These are phyloP conservation scores for Himalopsyche phryganea DNA, from an alignment of 1,140 invertebrate genomes.

Conservation along the genomic window DNA sequence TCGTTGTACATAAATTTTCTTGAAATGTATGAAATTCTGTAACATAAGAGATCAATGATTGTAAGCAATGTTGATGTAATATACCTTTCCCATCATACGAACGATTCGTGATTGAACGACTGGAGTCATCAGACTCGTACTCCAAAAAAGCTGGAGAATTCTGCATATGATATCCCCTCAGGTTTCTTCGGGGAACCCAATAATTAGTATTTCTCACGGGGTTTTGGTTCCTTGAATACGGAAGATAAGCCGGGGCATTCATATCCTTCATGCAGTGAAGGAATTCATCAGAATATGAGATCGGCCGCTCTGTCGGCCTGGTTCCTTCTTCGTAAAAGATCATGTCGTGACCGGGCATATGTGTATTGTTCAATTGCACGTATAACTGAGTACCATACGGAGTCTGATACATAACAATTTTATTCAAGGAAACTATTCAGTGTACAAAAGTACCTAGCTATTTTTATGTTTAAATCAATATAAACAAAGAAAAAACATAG, in stretches of 20 bases:
- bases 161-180: slow-evolving; percentile 1
- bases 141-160: slow-evolving; percentile 25
- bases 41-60: too few relatives aligned
- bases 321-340: slow-evolving; percentile 10
- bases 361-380: slow-evolving; percentile 9
- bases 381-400: slow-evolving; percentile 12
- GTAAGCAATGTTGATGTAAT: too few relatives aligned
- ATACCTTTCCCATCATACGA: slow-evolving; percentile 1
- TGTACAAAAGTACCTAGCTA: too few relatives aligned
- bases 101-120: slow-evolving; percentile 45
- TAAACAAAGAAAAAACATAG: too few relatives aligned
- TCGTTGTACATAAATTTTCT: too few relatives aligned
- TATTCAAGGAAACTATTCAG: too few relatives aligned
- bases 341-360: slow-evolving; percentile 5
- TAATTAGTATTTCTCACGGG: neutral
- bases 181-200: slow-evolving; percentile 13
- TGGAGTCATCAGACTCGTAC: slow-evolving; percentile 50
- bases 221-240: neutral
- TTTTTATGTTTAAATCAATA: too few relatives aligned
- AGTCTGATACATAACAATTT: slow-evolving; percentile 17
- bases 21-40: too few relatives aligned
- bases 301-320: neutral
- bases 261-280: slow-evolving; percentile 3
- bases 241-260: neutral
- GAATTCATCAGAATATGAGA: slow-evolving; percentile 9